Conservation (phyloP, 2,113 vertebrate species). For the Ceyx margarethae region DNA sequence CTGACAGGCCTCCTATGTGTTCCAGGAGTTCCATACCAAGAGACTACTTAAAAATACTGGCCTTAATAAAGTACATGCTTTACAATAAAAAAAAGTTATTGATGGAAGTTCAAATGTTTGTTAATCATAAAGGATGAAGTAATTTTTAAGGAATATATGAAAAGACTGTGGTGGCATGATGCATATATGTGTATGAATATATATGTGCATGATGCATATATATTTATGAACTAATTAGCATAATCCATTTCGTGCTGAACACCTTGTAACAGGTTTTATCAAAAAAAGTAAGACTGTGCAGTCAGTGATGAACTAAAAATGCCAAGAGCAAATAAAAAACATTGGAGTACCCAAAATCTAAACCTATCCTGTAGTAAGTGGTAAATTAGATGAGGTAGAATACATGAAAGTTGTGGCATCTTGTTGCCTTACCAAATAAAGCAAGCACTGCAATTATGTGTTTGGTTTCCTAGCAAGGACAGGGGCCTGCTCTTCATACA, state of each 20-base stretch:
- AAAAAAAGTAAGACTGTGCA: not conserved
- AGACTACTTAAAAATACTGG: not conserved
- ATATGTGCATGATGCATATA: not conserved
- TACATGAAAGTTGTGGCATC: not conserved
- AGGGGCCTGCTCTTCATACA: not conserved
- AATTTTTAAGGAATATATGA: not conserved
- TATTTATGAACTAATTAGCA: not conserved
- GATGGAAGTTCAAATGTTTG: not conserved
- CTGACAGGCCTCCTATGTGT: not conserved
- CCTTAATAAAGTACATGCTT: not conserved
- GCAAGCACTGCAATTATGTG: not conserved
- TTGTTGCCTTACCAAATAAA: not conserved
- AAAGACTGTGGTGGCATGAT: not conserved
- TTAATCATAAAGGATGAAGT: not conserved
- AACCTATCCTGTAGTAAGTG: not conserved
- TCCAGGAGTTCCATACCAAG: not conserved
- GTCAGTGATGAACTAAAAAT: not conserved
- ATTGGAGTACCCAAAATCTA: not conserved
- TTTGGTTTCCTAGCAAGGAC: not conserved
- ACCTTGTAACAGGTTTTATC: not conserved
- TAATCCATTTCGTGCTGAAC: not conserved
- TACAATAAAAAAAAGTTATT: not conserved
- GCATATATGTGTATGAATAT: not conserved
- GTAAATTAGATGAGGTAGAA: not conserved
- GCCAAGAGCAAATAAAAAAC: not conserved